These are phyloP conservation scores for Xerus rutilus DNA, from an alignment of 2,797 vertebrate genomes.

Conservation along the genomic window DNA sequence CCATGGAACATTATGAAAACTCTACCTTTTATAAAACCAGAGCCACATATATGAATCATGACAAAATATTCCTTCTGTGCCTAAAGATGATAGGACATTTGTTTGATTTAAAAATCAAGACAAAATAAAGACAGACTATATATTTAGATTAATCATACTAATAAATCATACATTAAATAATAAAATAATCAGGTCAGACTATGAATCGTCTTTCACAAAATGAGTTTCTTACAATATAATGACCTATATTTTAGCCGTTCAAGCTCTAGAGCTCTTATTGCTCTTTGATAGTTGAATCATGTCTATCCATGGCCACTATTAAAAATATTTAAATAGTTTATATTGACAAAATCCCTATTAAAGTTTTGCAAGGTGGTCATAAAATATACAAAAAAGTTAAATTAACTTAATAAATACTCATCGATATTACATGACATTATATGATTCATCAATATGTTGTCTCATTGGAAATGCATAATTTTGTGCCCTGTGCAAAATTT, in stretches of 20 bases:
- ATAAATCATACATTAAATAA: not conserved
- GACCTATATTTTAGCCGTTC: not conserved
- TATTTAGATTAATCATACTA: not conserved
- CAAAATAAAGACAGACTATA: not conserved
- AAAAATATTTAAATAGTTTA: not conserved
- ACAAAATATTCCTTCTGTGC: not conserved
- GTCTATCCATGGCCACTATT: not conserved
- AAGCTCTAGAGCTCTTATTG: not conserved
- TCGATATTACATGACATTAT: not conserved
- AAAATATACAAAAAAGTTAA: not conserved
- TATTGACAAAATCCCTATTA: not conserved
- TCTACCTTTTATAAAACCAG: constrained; percentile 43
- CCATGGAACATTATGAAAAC: constrained; percentile 50
- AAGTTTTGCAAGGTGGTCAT: not conserved
- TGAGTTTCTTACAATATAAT: not conserved
- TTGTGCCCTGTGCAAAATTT: not conserved
- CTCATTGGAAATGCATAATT: not conserved
- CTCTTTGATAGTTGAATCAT: not conserved
- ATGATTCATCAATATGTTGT: not conserved
- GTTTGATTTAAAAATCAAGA: not conserved
- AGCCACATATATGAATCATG: not conserved
- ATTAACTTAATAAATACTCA: not conserved
- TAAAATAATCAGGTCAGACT: not conserved
- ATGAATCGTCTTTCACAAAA: not conserved
- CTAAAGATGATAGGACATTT: not conserved